Percentiles rank a stretch among this genome's conserved stretches.
Conservation (phyloP, 2,888 invertebrate species). For the Hemistola chrysoprasaria region DNA sequence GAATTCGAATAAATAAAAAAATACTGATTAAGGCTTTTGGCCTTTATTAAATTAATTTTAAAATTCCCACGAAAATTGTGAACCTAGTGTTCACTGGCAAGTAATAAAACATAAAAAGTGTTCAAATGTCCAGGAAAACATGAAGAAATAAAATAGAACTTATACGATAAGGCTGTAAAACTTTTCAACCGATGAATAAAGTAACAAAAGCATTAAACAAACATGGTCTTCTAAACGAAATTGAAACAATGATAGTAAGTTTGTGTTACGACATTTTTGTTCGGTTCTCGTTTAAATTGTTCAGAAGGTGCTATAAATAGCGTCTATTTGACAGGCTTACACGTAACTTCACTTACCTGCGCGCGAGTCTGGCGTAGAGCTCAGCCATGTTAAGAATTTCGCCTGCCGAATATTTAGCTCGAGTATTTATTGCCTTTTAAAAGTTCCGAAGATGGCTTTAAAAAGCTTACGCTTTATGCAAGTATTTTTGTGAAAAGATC, state of each 20-base stretch:
- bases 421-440: constrained; percentile 26
- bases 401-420: constrained; percentile 51
- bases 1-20: too few relatives aligned
- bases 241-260: constrained; percentile 31
- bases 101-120: too few relatives aligned
- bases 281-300: constrained; percentile 52
- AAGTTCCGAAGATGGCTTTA: constrained; percentile 15
- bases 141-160: too few relatives aligned
- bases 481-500: too few relatives aligned
- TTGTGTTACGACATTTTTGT: constrained; percentile 43
- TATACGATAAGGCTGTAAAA: too few relatives aligned
- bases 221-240: constrained; percentile 21
- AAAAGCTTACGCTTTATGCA: too few relatives aligned
- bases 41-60: too few relatives aligned
- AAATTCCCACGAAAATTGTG: too few relatives aligned
- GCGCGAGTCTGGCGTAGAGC: constrained; percentile 56
- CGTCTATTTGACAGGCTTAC: constrained; percentile 67
- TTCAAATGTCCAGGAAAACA: too few relatives aligned
- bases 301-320: constrained; percentile 60
- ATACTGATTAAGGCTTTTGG: too few relatives aligned
- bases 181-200: constrained; percentile 9
- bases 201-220: constrained; percentile 11
- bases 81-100: too few relatives aligned
- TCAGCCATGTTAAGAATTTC: constrained; percentile 44
- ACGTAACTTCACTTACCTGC: constrained; percentile 76